Conservation (phyloP, 2,797 vertebrate genomes). For the Neoniphon sammara region DNA sequence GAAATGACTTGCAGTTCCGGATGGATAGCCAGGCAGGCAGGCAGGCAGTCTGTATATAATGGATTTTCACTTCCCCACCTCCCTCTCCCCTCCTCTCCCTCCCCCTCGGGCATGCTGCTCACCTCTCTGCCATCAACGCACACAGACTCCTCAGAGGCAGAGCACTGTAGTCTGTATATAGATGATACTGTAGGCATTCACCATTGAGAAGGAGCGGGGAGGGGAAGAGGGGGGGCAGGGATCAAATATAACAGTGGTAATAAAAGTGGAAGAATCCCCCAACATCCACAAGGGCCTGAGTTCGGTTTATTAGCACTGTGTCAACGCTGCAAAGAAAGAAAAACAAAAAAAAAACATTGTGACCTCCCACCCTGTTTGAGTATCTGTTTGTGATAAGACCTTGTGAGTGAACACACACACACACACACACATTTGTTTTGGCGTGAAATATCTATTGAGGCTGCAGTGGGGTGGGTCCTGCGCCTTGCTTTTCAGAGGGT, state of each 20-base stretch:
- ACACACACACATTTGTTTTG: neutral
- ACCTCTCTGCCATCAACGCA: slow-evolving; percentile 52
- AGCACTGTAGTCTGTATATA: slow-evolving; percentile 30
- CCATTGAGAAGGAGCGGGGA: slow-evolving; percentile 1
- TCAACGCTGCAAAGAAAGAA: slow-evolving; percentile 23
- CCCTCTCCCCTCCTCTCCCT: slow-evolving; percentile 26
- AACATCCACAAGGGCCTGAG: neutral
- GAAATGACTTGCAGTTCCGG: slow-evolving; percentile 73
- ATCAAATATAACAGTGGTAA: neutral
- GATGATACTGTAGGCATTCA: slow-evolving; percentile 29
- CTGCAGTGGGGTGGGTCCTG: slow-evolving; percentile 60
- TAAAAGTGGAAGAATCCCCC: neutral
- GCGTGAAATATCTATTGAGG: slow-evolving; percentile 46
- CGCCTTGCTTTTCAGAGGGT: slow-evolving; percentile 57
- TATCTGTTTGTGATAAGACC: neutral
- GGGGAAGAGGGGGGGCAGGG: too few relatives aligned
- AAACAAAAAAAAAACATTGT: slow-evolving; percentile 9
- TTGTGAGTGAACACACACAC: too few relatives aligned
- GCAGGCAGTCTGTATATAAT: slow-evolving; percentile 68
- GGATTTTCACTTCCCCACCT: slow-evolving; percentile 55
- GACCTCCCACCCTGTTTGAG: slow-evolving; percentile 27
- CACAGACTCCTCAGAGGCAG: slow-evolving; percentile 46
- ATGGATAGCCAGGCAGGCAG: slow-evolving; percentile 70
- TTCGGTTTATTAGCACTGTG: slow-evolving; percentile 7
- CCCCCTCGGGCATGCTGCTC: slow-evolving; percentile 59